Conservation (phyloP, 2,113 vertebrate genomes). For the Daubentonia madagascariensis region DNA sequence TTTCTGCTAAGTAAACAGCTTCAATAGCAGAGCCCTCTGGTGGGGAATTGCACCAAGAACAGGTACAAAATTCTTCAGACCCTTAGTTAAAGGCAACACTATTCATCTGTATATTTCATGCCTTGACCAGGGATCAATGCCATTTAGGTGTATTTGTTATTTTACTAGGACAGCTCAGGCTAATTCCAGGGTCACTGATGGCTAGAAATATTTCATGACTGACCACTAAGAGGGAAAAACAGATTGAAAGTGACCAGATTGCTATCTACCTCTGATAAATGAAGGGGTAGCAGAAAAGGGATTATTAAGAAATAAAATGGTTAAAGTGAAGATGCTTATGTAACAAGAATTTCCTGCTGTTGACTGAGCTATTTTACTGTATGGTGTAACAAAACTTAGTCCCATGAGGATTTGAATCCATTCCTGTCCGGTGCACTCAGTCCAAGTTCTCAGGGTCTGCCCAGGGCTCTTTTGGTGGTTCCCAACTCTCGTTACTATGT, state of each 20-base stretch:
- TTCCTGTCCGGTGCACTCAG: background rate
- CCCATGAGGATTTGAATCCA: background rate
- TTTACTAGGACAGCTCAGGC: background rate
- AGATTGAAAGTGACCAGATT: background rate
- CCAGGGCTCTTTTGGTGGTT: background rate
- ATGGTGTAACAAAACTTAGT: background rate
- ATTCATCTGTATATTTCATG: background rate
- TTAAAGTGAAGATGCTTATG: background rate
- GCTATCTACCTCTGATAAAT: background rate
- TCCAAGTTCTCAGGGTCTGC: background rate
- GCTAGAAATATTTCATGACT: background rate
- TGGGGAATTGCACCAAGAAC: background rate
- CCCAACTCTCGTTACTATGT: background rate
- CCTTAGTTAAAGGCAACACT: background rate
- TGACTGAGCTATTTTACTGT: background rate
- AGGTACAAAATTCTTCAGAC: background rate
- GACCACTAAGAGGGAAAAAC: background rate
- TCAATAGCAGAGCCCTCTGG: background rate
- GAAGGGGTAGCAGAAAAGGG: background rate
- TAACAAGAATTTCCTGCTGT: background rate
- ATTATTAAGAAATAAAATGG: constrained; percentile 14
- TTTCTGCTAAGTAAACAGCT: background rate
- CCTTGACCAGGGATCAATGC: background rate
- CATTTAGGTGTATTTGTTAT: background rate
- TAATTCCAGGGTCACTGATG: background rate